Evolutionary conservation across 2,888 invertebrate genomes (phyloP).

Genomic region (Drosophila infuscata): DNA sequence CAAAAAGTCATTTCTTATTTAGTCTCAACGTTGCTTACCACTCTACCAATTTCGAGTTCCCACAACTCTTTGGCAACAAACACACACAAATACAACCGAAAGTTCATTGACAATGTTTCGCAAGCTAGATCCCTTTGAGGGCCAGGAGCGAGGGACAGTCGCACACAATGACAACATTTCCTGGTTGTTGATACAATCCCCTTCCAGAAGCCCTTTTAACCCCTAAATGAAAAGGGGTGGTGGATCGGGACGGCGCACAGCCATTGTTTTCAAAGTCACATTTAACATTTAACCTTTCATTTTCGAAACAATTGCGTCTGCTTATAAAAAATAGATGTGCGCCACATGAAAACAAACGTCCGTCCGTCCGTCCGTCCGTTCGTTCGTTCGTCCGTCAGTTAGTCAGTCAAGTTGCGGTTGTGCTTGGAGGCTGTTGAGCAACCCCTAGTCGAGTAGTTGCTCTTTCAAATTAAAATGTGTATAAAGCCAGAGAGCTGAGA

Average conservation of each 20-base stretch:
- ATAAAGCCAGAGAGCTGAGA: constrained; percentile 45
- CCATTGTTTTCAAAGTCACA: constrained; percentile 77
- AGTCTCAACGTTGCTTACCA: constrained; percentile 7
- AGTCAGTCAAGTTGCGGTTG: constrained; percentile 31
- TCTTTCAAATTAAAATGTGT: constrained; percentile 76
- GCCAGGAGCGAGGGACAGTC: constrained; percentile 24
- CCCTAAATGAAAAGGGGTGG: not conserved
- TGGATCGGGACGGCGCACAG: constrained; percentile 1
- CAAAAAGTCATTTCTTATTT: constrained; percentile 3
- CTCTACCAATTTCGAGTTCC: constrained; percentile 22
- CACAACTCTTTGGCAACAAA: constrained; percentile 36
- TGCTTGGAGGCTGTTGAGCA: constrained; percentile 21
- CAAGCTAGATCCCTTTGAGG: constrained; percentile 63
- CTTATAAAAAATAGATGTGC: constrained; percentile 77
- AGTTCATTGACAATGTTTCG: constrained; percentile 73
- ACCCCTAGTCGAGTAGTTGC: constrained; percentile 40
- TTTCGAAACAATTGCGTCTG: constrained; percentile 82
- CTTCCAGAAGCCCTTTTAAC: constrained; percentile 10
- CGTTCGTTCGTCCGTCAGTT: not conserved
- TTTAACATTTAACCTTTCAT: constrained; percentile 82
- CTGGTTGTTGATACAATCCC: constrained; percentile 50
- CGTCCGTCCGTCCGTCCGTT: constrained; percentile 19
- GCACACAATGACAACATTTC: constrained; percentile 69
- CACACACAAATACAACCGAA: constrained; percentile 30
- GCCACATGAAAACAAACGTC: constrained; percentile 61